Evolutionary conservation across 2,888 invertebrate genomes (phyloP), one percentile per base, ranked within the genome.

Genomic region (Dryomyza anilis): DNA sequence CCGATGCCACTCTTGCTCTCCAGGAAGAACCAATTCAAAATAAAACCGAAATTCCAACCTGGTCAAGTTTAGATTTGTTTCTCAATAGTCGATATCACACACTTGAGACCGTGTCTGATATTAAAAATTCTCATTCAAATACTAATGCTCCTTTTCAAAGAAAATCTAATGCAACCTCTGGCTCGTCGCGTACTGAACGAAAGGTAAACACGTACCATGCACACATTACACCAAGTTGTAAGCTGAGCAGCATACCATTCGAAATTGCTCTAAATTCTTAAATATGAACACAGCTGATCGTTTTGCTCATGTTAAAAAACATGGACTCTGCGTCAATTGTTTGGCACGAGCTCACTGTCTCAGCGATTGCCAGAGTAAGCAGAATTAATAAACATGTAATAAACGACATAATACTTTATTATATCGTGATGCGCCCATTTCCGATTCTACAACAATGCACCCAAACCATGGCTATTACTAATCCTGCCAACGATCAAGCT

Each of bases 181-280:
- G n/a, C n/a, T n/a, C n/a, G n/a, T n/a, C n/a, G n/a, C n/a, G n/a
- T n/a, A n/a, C n/a, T n/a, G n/a, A n/a, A n/a, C n/a, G n/a, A n/a
- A n/a, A n/a, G n/a, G n/a, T n/a, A n/a, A n/a, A n/a, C n/a, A n/a
- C n/a, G n/a, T n/a, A n/a, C n/a, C n/a, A n/a, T n/a, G n/a, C n/a
- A n/a, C 52, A 55, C 2, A 46, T 64, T 23, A 53, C 55, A 23
- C 48, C 59, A 3, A 46, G 23, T 10, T 67, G 65, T n/a, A 55
- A 57, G 27, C 6, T 65, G 14, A 64, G 12, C 43, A 21, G 12
- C 67, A 67, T 63, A n/a, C 52, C 4, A 65, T 69, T 6, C 65
- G 66, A 12, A 63, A 62, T 21, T 69, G 67, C 14, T 50, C 50
- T 0, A 39, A 33, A 2, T 66, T 69, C 21, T 19, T 66, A 6